Evolutionary conservation across 2,888 invertebrate genomes (phyloP).

Genomic region (Ormyrus nitidulus): DNA sequence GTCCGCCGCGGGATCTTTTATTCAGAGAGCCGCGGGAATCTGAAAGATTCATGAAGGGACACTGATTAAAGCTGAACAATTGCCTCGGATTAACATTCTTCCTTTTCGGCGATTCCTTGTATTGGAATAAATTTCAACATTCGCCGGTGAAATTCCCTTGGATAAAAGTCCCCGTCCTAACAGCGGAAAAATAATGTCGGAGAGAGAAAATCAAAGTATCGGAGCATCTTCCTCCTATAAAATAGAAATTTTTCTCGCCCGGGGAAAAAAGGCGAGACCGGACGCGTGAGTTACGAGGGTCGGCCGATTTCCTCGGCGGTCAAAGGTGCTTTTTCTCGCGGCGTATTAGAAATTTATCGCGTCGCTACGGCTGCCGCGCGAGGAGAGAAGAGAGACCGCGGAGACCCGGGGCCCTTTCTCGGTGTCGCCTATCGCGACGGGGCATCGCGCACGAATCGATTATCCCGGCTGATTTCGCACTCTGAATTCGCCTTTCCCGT

Average conservation of each 20-base stretch:
- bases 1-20: conserved; percentile 23
- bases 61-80: conserved; percentile 18
- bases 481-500: conserved; percentile 46
- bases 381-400: not conserved
- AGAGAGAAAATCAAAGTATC: conserved; percentile 6
- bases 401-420: conserved; percentile 7
- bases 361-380: conserved; percentile 30
- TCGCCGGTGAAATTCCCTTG: too few relatives aligned
- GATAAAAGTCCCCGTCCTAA: too few relatives aligned
- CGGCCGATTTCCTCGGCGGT: conserved; percentile 45
- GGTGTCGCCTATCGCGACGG: conserved; percentile 64
- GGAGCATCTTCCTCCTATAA: conserved; percentile 14
- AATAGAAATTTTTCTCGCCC: conserved; percentile 26
- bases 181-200: not conserved
- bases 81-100: conserved; percentile 20
- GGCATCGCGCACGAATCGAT: conserved; percentile 66
- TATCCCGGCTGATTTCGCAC: conserved; percentile 68
- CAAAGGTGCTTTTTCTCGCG: conserved; percentile 50
- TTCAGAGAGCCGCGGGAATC: conserved; percentile 33
- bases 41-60: conserved; percentile 36
- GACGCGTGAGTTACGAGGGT: conserved; percentile 52
- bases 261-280: conserved; percentile 26
- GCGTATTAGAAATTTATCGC: conserved; percentile 63
- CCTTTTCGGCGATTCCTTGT: too few relatives aligned
- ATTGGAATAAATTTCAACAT: too few relatives aligned